Percentiles rank a stretch among this genome's conserved stretches.
phyloP scores from a whole-genome alignment of 30 jellyfish, hydroid and myxozoan genomes.

The Aurelia sp. region DNA sequence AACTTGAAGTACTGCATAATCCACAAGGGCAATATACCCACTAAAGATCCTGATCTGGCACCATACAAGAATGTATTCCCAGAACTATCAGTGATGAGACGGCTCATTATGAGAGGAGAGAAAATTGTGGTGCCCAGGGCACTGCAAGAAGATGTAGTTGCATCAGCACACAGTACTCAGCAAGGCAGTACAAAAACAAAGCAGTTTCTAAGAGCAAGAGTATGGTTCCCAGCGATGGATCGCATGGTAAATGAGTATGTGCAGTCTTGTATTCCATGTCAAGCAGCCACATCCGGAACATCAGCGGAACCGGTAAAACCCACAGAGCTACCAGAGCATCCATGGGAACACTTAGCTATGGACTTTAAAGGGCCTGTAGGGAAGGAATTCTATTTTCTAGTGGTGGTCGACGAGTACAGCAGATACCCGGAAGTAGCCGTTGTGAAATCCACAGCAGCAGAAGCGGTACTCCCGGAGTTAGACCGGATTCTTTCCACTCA shows the following conservation, averaged over 20 bases:
- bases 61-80: neutral
- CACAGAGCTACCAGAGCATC: conserved; percentile 27
- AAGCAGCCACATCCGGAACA: conserved; percentile 26
- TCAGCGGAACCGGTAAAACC: neutral
- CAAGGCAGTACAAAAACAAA: conserved; percentile 18
- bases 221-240: conserved; percentile 32
- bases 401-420: conserved; percentile 26
- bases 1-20: neutral
- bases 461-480: conserved; percentile 17
- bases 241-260: conserved; percentile 6
- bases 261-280: conserved; percentile 14
- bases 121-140: too few species aligned
- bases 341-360: conserved; percentile 37
- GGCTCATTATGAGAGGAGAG: too few species aligned
- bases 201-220: conserved; percentile 7
- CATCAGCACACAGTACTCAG: neutral
- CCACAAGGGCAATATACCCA: neutral
- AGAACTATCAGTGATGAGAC: neutral
- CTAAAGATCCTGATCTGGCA: neutral
- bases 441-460: conserved; percentile 23
- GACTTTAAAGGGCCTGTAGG: too few species aligned
- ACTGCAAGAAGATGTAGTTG: too few species aligned
- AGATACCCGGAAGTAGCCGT: conserved; percentile 25
- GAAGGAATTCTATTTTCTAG: conserved; percentile 4
- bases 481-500: conserved; percentile 8